Base-by-base conservation (phyloP, 2,113 vertebrate genomes). In the Pluvialis apricaria region DNA sequence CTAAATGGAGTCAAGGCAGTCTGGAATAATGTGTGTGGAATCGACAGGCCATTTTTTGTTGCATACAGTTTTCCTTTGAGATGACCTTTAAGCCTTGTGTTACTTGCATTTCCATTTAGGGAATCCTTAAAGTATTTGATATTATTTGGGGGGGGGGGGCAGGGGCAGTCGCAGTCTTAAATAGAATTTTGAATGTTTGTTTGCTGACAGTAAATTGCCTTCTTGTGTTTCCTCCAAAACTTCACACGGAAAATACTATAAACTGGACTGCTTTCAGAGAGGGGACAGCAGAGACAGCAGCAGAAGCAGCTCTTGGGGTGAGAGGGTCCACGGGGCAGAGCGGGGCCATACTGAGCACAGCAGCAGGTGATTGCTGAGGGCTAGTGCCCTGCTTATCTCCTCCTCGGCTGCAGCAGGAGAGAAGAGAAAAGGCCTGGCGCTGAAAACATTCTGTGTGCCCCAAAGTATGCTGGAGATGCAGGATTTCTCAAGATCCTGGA, bases 51-150 rank as follows among this genome's bases (percentile, higher is more conserved):
- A 1, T 18, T 62, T 55, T 78, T 61, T 76, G 47, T 22, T 64
- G 16, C 65, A 40, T 44, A 31, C n/a, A 55, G 47, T 83, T 96
- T 96, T 92, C 93, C 93, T 96, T 40, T 42, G 84, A 45, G 47
- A 19, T 94, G 94, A 87, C 91, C 83, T 96, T 94, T 89, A 76
- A 69, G 81, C 84, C 20, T 54, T 31, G 10, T 49, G 49, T 79
- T 89, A 16, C 71, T 86, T 86, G 47, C 8, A 40, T 84, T 97
- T 91, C 94, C 91, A 87, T 96, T 55, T 94, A 96, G 93, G 91
- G 91, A 89, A 79, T 92, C 91, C 57, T 84, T 47, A 15, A 58
- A 60, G 52, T 44, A 2, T 47, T 78, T 47, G 47, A 22, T 76
- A 34, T 47, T 86, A 17, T 6, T 38, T 62, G 31, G 19, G 14